phyloP scores from a whole-genome alignment of 2,113 vertebrate genomes.

The Chiloscyllium plagiosum region DNA sequence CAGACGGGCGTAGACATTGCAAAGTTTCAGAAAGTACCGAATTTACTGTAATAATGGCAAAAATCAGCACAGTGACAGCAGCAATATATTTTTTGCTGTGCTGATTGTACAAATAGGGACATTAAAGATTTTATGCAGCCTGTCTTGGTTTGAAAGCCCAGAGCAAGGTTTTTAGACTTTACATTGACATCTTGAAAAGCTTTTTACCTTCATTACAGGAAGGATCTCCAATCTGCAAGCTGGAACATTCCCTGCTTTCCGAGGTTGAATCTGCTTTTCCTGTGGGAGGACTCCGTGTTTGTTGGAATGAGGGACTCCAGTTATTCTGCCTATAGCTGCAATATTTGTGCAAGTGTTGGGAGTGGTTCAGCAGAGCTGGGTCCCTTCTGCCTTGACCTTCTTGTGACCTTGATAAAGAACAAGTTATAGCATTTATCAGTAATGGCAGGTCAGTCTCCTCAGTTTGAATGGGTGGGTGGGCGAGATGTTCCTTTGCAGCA shows the following conservation, averaged over 20 bases:
- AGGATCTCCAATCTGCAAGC: neutral
- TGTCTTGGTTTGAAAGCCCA: neutral
- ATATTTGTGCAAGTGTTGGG: neutral
- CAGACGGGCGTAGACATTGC: neutral
- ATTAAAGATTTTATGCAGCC: neutral
- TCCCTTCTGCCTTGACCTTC: neutral
- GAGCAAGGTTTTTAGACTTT: neutral
- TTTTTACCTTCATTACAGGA: neutral
- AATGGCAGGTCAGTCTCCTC: neutral
- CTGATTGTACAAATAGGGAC: neutral
- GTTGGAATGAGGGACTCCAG: neutral
- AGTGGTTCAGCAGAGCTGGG: neutral
- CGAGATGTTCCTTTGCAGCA: neutral
- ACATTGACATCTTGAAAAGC: too few relatives aligned
- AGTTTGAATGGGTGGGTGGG: too few relatives aligned
- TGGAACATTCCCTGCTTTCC: neutral
- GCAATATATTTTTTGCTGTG: too few relatives aligned
- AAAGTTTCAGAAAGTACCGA: neutral
- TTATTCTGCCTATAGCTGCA: neutral
- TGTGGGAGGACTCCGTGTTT: neutral
- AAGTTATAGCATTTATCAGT: neutral
- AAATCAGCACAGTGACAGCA: neutral
- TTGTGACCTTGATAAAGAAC: neutral
- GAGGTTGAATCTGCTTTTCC: neutral
- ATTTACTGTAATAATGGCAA: neutral